Percentiles rank a stretch among this genome's conserved stretches.
phyloP scores from a whole-genome alignment of 2,113 vertebrate species.

The Cryptomyrus ogoouensis region DNA sequence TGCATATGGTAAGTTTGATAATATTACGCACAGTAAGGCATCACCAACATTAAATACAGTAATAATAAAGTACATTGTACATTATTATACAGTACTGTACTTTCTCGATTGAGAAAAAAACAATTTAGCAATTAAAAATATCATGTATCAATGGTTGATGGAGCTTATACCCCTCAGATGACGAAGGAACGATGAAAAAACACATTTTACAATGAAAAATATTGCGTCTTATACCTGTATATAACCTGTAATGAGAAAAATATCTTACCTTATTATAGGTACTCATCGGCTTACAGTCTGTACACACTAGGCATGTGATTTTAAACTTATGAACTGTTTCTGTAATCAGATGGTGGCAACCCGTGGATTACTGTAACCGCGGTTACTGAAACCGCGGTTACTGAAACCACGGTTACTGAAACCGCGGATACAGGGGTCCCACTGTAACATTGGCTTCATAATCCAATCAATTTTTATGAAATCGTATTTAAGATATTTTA shows the following conservation, averaged over 20 bases:
- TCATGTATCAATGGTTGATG: neutral
- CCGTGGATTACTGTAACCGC: neutral
- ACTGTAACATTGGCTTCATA: neutral
- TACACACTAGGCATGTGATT: neutral
- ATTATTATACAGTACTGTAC: neutral
- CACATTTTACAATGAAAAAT: neutral
- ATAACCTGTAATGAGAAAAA: neutral
- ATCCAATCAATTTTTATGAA: neutral
- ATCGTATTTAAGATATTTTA: neutral
- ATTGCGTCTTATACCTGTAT: neutral
- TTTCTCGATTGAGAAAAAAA: neutral
- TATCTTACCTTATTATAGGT: neutral
- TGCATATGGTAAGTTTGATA: no score
- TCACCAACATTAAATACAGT: no score
- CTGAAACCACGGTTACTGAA: neutral
- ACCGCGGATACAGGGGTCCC: neutral
- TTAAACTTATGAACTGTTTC: neutral
- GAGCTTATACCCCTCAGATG: no score
- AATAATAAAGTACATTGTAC: neutral
- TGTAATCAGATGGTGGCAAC: neutral
- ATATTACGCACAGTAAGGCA: no score
- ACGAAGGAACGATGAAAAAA: neutral
- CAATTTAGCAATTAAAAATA: neutral
- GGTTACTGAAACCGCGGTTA: no score
- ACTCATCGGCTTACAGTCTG: neutral